A percentile compares a stretch with the other conserved stretches of the same genome.
phyloP scores from a whole-genome alignment of 2,888 invertebrate species.

The Caenorhabditis sp. region DNA sequence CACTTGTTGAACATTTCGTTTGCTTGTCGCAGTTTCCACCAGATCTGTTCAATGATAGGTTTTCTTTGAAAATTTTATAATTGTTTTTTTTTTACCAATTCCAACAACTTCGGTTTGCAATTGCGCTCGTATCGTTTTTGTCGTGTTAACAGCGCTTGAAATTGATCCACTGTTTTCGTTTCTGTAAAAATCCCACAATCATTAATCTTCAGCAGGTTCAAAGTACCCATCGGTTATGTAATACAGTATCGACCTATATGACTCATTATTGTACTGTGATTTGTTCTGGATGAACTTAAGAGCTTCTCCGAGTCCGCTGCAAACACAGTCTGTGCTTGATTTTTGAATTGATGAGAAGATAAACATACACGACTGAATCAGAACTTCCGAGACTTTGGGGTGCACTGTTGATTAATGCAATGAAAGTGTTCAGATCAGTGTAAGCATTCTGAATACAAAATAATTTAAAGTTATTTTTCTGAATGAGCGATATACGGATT shows the following conservation, averaged over 20 bases:
- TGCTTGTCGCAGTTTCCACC: constrained; percentile 11
- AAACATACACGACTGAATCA: constrained; percentile 32
- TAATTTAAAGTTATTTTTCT: neutral
- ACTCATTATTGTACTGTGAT: constrained; percentile 27
- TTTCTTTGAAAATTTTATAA: too few species aligned
- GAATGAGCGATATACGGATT: constrained; percentile 24
- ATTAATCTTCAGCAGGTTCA: neutral
- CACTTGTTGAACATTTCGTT: constrained; percentile 14
- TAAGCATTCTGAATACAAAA: constrained; percentile 13
- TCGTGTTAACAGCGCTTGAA: neutral
- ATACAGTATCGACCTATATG: constrained; percentile 25
- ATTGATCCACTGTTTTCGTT: neutral
- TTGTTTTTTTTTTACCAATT: constrained; percentile 17
- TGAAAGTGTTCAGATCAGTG: constrained; percentile 13
- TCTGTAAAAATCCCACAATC: constrained; percentile 8
- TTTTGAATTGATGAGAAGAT: neutral
- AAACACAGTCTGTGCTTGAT: neutral
- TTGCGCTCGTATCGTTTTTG: constrained; percentile 17
- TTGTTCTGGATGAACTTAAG: constrained; percentile 31
- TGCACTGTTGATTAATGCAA: neutral
- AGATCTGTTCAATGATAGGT: constrained; percentile 13
- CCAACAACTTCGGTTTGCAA: constrained; percentile 45
- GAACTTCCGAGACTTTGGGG: constrained; percentile 26
- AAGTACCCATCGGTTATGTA: constrained; percentile 45
- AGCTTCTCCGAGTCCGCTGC: constrained; percentile 45